Conservation (phyloP, 1,140 invertebrate genomes). For the Eurosta solidaginis region DNA sequence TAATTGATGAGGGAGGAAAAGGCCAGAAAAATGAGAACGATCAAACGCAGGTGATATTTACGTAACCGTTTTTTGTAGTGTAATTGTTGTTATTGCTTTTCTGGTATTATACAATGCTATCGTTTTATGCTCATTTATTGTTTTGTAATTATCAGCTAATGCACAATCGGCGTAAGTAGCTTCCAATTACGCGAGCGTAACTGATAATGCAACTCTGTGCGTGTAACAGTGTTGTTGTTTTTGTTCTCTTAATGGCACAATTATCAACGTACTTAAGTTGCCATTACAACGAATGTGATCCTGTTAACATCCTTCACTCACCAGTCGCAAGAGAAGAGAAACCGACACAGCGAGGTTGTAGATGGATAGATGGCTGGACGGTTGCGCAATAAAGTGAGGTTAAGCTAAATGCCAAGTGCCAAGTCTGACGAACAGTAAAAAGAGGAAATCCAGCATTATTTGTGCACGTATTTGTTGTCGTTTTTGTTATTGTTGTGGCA, state of each 20-base stretch:
- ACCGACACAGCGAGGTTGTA: neutral
- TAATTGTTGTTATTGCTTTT: neutral
- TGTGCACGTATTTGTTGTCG: neutral
- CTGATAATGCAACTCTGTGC: neutral
- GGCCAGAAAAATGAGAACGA: neutral
- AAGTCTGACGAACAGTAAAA: neutral
- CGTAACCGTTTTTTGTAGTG: neutral
- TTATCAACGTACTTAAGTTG: slow-evolving; percentile 9
- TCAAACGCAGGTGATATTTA: neutral
- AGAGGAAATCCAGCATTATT: no score
- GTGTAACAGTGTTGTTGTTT: neutral
- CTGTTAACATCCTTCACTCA: slow-evolving; percentile 23
- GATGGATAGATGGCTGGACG: neutral
- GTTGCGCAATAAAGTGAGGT: neutral
- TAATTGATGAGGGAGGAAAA: no score
- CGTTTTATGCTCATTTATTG: neutral
- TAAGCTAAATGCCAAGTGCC: neutral
- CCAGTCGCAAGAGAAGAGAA: neutral
- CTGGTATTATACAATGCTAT: neutral
- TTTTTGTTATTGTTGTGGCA: neutral
- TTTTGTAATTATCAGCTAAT: slow-evolving; percentile 34
- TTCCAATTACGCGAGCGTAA: slow-evolving; percentile 5
- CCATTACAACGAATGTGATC: slow-evolving; percentile 12
- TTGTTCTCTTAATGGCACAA: neutral
- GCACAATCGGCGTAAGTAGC: slow-evolving; percentile 30